Conservation (phyloP, 2,888 invertebrate species). For the Oasisia sp. region DNA sequence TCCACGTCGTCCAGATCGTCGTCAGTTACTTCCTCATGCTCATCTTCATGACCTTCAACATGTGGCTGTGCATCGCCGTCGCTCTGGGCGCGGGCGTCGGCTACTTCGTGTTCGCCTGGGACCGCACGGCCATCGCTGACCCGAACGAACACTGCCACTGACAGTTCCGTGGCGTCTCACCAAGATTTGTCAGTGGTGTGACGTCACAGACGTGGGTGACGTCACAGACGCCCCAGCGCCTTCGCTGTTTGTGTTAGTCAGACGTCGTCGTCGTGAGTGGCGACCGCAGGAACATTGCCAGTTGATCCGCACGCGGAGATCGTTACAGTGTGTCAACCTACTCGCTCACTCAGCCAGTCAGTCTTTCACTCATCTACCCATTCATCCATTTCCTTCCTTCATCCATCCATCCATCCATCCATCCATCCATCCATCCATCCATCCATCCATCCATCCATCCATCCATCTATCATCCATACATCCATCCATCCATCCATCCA, state of each 20-base stretch:
- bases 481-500: too few relatives aligned
- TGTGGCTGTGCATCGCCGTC: slow-evolving; percentile 91
- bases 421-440: not conserved
- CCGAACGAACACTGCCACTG: slow-evolving; percentile 94
- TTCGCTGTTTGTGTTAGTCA: not conserved
- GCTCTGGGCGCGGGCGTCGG: slow-evolving; percentile 88
- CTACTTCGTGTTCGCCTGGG: slow-evolving; percentile 95
- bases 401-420: not conserved
- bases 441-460: not conserved
- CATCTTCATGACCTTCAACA: slow-evolving; percentile 96
- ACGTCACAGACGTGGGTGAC: not conserved
- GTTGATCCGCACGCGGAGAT: not conserved
- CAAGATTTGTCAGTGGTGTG: not conserved
- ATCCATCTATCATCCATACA: not conserved
- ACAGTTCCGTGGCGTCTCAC: not conserved
- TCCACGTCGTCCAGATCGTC: slow-evolving; percentile 88
- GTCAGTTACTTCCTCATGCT: slow-evolving; percentile 93
- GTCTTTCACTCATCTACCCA: not conserved
- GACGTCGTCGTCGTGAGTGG: not conserved
- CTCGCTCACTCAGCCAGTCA: not conserved
- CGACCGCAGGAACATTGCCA: not conserved
- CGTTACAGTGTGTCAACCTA: too few relatives aligned
- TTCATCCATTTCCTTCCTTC: not conserved
- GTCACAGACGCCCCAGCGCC: too few relatives aligned
- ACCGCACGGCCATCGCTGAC: slow-evolving; percentile 85